Conservation (phyloP, 1,140 invertebrate species). For the Polypedilum pembai region DNA sequence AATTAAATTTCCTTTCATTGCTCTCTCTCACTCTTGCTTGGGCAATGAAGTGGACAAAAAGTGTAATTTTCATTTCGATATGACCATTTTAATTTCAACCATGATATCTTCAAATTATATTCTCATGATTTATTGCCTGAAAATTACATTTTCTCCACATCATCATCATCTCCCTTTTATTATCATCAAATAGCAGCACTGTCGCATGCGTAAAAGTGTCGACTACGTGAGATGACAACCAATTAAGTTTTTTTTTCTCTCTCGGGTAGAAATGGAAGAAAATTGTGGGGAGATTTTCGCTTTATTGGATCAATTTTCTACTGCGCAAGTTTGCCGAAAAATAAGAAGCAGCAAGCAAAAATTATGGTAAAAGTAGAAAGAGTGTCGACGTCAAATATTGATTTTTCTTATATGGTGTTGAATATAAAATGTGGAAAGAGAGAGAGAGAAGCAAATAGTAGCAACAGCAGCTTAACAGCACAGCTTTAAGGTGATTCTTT, state of each 20-base stretch:
- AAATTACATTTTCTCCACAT: constrained; percentile 19
- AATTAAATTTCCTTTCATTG: constrained; percentile 14
- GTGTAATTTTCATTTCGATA: background rate
- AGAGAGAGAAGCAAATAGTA: background rate
- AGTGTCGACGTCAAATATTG: constrained; percentile 1
- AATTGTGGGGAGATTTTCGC: background rate
- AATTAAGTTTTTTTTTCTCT: background rate
- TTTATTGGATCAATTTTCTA: background rate
- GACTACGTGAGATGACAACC: constrained; percentile 22
- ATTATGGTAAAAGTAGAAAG: too few species aligned
- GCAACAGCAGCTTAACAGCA: background rate
- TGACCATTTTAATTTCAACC: constrained; percentile 6
- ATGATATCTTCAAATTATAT: constrained; percentile 19
- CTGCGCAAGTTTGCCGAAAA: background rate
- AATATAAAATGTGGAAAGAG: background rate
- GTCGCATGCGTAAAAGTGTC: constrained; percentile 6
- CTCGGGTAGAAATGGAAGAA: background rate
- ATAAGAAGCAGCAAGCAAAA: background rate
- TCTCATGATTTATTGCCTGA: constrained; percentile 18
- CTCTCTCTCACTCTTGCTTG: background rate
- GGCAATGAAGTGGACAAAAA: too few species aligned
- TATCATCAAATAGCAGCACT: background rate
- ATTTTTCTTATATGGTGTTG: constrained; percentile 1
- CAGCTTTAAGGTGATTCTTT: background rate
- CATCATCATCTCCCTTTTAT: background rate